Evolutionary conservation across 2,888 invertebrate genomes (phyloP).

Genomic region (Polydrusus tereticollis): DNA sequence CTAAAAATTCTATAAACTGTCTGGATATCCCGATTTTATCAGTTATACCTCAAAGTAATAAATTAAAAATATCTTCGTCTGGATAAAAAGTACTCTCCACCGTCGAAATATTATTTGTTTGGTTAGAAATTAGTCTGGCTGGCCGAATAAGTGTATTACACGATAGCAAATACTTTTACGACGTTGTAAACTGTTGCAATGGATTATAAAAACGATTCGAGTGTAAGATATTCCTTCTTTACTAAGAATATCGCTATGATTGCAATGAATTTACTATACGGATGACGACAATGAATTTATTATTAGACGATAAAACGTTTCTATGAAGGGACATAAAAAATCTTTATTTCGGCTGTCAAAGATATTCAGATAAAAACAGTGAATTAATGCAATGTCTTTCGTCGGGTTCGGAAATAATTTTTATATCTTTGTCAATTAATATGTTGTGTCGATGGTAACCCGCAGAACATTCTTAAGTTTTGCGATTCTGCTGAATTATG

Average conservation of each 20-base stretch:
- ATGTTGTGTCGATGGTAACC: no score
- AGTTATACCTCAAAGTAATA: background rate
- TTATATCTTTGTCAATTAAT: no score
- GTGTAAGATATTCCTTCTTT: conserved; percentile 16
- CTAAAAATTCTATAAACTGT: background rate
- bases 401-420: no score
- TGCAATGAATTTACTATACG: background rate
- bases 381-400: no score
- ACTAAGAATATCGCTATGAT: conserved; percentile 8
- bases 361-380: background rate
- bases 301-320: conserved; percentile 2
- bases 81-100: background rate
- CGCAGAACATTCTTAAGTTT: no score
- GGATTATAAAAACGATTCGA: conserved; percentile 26
- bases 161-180: conserved; percentile 33
- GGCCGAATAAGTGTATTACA: conserved; percentile 24
- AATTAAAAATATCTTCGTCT: conserved; percentile 6
- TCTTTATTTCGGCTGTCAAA: background rate
- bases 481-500: no score
- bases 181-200: conserved; percentile 23
- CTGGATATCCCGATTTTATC: background rate
- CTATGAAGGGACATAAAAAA: background rate
- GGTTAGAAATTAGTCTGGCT: conserved; percentile 35
- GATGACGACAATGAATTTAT: conserved; percentile 3
- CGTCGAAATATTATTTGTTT: conserved; percentile 27